Evolutionary conservation across 2,113 vertebrate genomes (phyloP).

Genomic region (Strigops habroptila): DNA sequence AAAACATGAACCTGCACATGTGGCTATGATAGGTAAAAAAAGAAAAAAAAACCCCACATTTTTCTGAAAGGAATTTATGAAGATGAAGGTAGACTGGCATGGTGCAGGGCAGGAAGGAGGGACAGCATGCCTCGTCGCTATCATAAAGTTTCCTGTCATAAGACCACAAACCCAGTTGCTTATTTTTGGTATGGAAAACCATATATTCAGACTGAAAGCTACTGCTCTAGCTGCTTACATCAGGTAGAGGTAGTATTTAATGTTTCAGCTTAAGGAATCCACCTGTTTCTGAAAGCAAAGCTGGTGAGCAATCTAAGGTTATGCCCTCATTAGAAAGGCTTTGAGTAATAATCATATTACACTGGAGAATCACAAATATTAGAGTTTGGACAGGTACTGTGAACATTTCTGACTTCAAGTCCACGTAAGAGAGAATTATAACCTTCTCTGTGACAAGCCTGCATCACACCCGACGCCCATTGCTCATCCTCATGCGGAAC

Average conservation of each 20-base stretch:
- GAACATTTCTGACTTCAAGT: background rate
- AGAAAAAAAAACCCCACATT: fast-evolving
- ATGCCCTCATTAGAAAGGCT: background rate
- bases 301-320: background rate
- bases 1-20: background rate
- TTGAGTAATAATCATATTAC: fast-evolving
- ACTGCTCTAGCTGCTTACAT: background rate
- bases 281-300: background rate
- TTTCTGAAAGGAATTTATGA: background rate
- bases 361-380: background rate
- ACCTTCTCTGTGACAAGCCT: background rate
- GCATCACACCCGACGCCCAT: background rate
- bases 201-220: background rate
- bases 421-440: background rate
- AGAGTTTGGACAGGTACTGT: background rate
- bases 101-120: background rate
- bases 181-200: background rate
- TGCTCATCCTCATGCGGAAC: background rate
- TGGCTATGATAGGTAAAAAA: background rate
- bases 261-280: background rate
- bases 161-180: background rate
- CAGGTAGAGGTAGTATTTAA: background rate
- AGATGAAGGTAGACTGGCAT: background rate
- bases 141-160: background rate
- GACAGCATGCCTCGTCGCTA: fast-evolving